Conservation (phyloP, 2,113 vertebrate genomes). For the Percina caprodes region DNA sequence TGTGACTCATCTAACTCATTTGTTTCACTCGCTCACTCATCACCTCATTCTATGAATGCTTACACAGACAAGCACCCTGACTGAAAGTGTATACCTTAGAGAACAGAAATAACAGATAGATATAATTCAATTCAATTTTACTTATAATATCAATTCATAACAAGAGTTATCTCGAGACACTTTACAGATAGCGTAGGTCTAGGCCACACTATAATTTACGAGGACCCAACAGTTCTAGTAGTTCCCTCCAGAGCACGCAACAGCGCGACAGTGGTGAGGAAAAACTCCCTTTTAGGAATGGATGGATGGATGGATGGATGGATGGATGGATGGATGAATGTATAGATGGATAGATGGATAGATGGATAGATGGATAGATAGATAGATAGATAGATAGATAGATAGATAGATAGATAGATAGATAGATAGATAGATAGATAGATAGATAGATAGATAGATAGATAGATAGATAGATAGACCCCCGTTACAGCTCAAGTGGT, state of each 20-base stretch:
- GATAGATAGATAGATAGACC: neutral
- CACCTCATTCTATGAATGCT: constrained; percentile 16
- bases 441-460: constrained; percentile 17
- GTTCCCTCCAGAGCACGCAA: too few relatives aligned
- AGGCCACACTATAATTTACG: too few relatives aligned
- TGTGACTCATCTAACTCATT: constrained; percentile 53
- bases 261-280: too few relatives aligned
- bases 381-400: constrained; percentile 4
- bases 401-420: constrained; percentile 10
- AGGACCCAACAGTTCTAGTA: too few relatives aligned
- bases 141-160: too few relatives aligned
- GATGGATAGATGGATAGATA: neutral
- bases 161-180: too few relatives aligned
- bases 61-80: constrained; percentile 20
- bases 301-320: constrained; percentile 3
- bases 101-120: constrained; percentile 8
- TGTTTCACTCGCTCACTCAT: constrained; percentile 10
- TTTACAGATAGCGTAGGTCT: too few relatives aligned
- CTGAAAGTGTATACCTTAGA: constrained; percentile 45
- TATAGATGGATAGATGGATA: constrained; percentile 4
- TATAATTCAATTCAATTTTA: too few relatives aligned
- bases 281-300: too few relatives aligned
- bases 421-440: constrained; percentile 10
- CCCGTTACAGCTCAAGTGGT: too few relatives aligned
- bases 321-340: constrained; percentile 3